A percentile compares a stretch with the other conserved stretches of the same genome.
phyloP scores from a whole-genome alignment of 2,797 vertebrate genomes.

The Masticophis lateralis region DNA sequence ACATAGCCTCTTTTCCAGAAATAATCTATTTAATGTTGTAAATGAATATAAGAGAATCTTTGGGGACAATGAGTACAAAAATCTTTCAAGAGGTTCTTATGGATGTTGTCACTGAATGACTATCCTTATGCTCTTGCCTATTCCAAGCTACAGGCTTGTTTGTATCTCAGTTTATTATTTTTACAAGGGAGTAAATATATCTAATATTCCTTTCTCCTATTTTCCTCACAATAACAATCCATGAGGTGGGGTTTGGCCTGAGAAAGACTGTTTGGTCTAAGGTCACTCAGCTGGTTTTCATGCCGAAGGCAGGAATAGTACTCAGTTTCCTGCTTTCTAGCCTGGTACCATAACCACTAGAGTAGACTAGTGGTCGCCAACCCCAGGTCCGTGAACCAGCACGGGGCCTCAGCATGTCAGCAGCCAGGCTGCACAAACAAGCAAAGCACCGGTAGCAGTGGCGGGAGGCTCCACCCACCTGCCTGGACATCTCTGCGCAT shows the following conservation, averaged over 20 bases:
- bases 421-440: too few species aligned
- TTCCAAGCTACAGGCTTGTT: background rate
- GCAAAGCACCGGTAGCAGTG: too few species aligned
- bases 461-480: too few species aligned
- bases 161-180: background rate
- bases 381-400: too few species aligned
- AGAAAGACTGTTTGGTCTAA: background rate
- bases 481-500: too few species aligned
- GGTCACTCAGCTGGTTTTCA: background rate
- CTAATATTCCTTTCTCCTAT: background rate
- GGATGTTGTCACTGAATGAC: background rate
- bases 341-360: background rate
- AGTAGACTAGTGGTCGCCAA: background rate
- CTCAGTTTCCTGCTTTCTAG: background rate
- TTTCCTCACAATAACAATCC: background rate
- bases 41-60: background rate
- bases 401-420: too few species aligned
- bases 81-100: background rate
- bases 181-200: background rate
- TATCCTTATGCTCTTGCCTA: background rate
- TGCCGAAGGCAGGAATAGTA: background rate
- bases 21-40: slow-evolving; percentile 22
- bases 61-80: background rate
- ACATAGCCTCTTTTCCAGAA: slow-evolving; percentile 23
- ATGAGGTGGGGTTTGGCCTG: background rate